Conservation (phyloP, 2,113 vertebrate species). For the Nesoenas mayeri region DNA sequence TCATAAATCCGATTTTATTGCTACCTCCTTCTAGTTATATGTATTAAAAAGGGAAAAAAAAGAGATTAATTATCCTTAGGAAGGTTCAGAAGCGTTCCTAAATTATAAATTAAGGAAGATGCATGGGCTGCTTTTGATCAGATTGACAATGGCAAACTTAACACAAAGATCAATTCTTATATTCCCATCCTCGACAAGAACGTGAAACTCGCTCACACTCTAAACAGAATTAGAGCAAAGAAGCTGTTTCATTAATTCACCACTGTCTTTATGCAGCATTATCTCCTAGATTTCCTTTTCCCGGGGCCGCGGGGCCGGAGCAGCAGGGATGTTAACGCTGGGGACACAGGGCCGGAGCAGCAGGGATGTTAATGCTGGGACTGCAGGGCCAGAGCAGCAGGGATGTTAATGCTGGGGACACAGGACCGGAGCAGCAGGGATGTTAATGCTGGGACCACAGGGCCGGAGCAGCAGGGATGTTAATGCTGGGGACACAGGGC, state of each 20-base stretch:
- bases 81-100: neutral
- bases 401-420: too few species aligned
- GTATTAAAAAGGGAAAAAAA: neutral
- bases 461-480: too few species aligned
- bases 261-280: too few species aligned
- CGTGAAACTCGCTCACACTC: neutral
- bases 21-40: neutral
- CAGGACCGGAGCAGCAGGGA: too few species aligned
- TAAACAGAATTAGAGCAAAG: fast-evolving
- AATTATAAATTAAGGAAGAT: neutral
- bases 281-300: too few species aligned
- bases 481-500: too few species aligned
- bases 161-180: neutral
- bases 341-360: too few species aligned
- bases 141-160: neutral
- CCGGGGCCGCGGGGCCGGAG: too few species aligned
- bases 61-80: neutral
- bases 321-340: neutral
- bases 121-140: neutral
- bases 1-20: neutral
- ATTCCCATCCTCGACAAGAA: neutral
- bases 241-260: neutral
- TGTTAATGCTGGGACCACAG: too few species aligned
- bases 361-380: too few species aligned
- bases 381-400: too few species aligned